Evolutionary conservation across 1,140 invertebrate species (phyloP).

Genomic region (Lordiphosa stackelbergi): DNA sequence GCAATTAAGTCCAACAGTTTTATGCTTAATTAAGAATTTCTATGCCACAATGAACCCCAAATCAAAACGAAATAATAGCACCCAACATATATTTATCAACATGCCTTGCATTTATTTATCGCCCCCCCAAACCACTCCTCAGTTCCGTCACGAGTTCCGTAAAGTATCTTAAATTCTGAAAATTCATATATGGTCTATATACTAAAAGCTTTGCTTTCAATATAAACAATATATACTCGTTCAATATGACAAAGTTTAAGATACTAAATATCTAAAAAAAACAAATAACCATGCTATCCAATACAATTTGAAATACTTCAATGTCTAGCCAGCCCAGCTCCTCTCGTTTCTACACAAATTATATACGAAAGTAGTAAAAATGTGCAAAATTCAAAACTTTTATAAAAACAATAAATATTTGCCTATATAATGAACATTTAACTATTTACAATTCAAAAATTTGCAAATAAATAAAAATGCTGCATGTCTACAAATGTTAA

Average conservation of each 20-base stretch:
- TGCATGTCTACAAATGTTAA: slow-evolving; percentile 66
- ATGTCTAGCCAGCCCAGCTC: slow-evolving; percentile 17
- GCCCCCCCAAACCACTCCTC: neutral
- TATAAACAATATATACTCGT: slow-evolving; percentile 19
- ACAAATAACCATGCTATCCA: slow-evolving; percentile 21
- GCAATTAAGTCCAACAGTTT: slow-evolving; percentile 58
- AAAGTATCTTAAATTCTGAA: slow-evolving; percentile 56
- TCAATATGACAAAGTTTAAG: slow-evolving; percentile 51
- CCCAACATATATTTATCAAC: slow-evolving; percentile 60
- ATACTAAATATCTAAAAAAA: slow-evolving; percentile 20
- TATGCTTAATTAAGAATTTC: slow-evolving; percentile 66
- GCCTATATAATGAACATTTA: slow-evolving; percentile 43
- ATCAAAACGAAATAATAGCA: slow-evolving; percentile 23
- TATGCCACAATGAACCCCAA: slow-evolving; percentile 57
- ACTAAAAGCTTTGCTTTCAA: slow-evolving; percentile 46
- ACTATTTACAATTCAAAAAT: slow-evolving; percentile 63
- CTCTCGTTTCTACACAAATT: slow-evolving; percentile 42
- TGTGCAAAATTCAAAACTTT: slow-evolving; percentile 31
- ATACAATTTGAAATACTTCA: slow-evolving; percentile 11
- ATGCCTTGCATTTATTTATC: slow-evolving; percentile 50
- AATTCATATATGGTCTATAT: slow-evolving; percentile 14
- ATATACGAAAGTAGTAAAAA: slow-evolving; percentile 55
- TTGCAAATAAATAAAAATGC: slow-evolving; percentile 68
- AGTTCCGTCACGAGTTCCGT: too few species aligned
- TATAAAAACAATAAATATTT: slow-evolving; percentile 45